Conservation (phyloP, 2,113 vertebrate species). For the Ceyx margarethae region DNA sequence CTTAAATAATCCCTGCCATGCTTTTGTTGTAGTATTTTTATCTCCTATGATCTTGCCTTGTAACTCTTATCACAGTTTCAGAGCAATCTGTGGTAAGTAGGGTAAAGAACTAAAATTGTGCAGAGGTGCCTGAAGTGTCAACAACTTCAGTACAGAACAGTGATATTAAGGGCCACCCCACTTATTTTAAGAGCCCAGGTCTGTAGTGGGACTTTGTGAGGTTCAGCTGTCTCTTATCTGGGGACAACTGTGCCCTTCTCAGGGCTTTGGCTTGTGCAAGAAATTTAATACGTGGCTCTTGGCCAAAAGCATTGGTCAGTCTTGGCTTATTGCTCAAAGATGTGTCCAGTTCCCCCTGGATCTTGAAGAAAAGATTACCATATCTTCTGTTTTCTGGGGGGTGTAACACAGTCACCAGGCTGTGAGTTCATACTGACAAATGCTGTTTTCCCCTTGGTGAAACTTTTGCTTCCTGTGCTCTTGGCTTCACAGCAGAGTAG, state of each 20-base stretch:
- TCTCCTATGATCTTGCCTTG: not conserved
- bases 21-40: not conserved
- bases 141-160: not conserved
- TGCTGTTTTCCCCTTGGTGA: not conserved
- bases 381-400: not conserved
- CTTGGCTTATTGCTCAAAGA: not conserved
- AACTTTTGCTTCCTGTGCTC: not conserved
- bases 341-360: not conserved
- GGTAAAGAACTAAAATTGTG: not conserved
- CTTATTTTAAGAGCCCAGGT: not conserved
- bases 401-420: accelerated
- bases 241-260: not conserved
- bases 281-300: not conserved
- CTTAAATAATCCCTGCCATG: not conserved
- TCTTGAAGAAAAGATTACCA: not conserved
- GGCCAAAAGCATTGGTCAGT: not conserved
- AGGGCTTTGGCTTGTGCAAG: not conserved
- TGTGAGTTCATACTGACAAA: not conserved
- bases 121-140: not conserved
- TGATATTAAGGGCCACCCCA: not conserved
- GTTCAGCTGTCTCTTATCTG: not conserved
- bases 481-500: not conserved
- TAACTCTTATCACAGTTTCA: not conserved
- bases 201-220: not conserved
- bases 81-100: not conserved